Base-by-base conservation (phyloP, 2,888 invertebrate genomes). In the Hermodice carunculata region DNA sequence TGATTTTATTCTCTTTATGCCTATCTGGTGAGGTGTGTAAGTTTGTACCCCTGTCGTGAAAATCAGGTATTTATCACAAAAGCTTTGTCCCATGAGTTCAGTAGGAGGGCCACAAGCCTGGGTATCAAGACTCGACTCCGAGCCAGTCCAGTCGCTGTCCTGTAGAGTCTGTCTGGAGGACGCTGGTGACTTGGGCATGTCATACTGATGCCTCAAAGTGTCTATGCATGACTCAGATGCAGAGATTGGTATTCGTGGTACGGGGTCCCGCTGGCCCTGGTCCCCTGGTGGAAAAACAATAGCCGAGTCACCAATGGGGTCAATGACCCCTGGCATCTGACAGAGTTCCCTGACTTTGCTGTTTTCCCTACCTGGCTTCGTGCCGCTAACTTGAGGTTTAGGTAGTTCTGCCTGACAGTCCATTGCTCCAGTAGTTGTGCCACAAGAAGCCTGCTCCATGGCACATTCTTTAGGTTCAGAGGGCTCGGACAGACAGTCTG, bases 1-100 rank as follows among this genome's bases (percentile, higher is more conserved):
- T 34, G 91, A 89, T 70, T 90, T 89, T 65, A 94, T 92, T 77
- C 91, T 88, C 59, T 84, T 84, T 29, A 83, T 81, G 76, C 92
- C 93, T 72, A 94, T 91, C 86, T 93, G 93, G 87, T 94, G 94
- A 0, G 94, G 94, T 0, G 93, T 93, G 78, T 92, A 94, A 0
- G 94, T 94, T 83, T 92, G 91, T 4, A 91, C 91, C 0, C 94
- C 94, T 28, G 92, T 93, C 1, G 93, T 93, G 83, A 94, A 94
- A 72, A 94, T 94, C 26, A 94, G 88, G 84, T 91, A 91, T 80
- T 92, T 93, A 65, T 88, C 87, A n/a, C 46, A 48, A 26, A 34
- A 34, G 4, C 44, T 37, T 29, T 29, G 43, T 31, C 31, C 17
- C 5, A 17, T 22, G 22, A 11, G 11, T 46, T 24, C 3, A 22